Evolutionary conservation across 2,113 vertebrate genomes (phyloP).

Genomic region (Haliaeetus leucogaster): DNA sequence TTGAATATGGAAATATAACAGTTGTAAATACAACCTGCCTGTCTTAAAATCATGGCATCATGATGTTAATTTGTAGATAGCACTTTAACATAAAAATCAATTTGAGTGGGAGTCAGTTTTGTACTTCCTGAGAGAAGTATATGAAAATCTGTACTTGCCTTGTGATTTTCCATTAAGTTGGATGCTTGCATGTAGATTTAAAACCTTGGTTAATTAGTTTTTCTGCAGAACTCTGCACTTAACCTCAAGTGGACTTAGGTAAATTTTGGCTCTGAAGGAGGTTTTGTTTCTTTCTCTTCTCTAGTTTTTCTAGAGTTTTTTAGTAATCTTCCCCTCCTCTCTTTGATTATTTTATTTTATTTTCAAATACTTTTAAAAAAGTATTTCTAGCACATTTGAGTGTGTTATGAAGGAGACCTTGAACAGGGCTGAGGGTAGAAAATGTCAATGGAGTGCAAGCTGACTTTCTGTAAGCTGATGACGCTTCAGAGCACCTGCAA

Average conservation of each 20-base stretch:
- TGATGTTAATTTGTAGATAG: neutral
- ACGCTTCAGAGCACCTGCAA: neutral
- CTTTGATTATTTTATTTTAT: neutral
- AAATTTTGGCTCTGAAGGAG: neutral
- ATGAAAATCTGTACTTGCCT: neutral
- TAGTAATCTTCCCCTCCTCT: accelerated
- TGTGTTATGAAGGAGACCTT: neutral
- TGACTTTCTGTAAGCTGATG: neutral
- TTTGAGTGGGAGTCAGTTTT: neutral
- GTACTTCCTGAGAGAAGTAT: neutral
- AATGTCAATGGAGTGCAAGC: neutral
- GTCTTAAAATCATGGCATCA: neutral
- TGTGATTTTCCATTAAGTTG: neutral
- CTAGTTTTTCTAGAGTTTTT: neutral
- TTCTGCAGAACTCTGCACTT: neutral
- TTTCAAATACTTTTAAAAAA: neutral
- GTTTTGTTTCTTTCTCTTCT: neutral
- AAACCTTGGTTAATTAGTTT: neutral
- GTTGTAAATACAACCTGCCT: neutral
- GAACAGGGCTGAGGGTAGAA: neutral
- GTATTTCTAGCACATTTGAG: neutral
- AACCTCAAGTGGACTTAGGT: neutral
- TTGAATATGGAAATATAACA: neutral
- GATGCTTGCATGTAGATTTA: neutral
- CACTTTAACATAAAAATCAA: neutral